Base-by-base conservation (phyloP, 2,797 vertebrate genomes). In the Semaprochilodus insignis region DNA sequence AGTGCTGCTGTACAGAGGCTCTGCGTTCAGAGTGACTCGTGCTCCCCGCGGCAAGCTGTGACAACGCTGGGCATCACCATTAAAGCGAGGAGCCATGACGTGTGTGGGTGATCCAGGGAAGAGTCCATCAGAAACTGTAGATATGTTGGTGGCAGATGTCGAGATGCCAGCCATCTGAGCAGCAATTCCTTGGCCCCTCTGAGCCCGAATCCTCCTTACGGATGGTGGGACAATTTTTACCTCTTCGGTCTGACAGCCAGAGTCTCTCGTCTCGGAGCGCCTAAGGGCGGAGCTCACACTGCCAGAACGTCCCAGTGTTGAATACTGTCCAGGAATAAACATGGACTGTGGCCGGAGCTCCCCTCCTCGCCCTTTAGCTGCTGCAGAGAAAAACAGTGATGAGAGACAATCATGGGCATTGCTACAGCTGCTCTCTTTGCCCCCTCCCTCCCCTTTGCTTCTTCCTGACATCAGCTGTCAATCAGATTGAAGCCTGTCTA, bases 241-340 rank as follows among this genome's bases (percentile, higher is more conserved):
- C 25, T 96, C 96, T 83, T 99, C 98, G 0, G 98, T 99, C 94
- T 99, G 98, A 92, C 97, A 98, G 93, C 97, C 94, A 14, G 96
- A 96, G 88, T 99, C 97, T 92, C 95, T 95, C 81, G 95, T 98
- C 62, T 93, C 94, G 0, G 94, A 97, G 72, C 92, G 94, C 55
- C 93, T 94, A 65, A 95, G 88, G 0, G 91, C 86, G 19, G 93
- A 94, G 87, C 85, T 93, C 57, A 93, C 92, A 85, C 95, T 96
- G 66, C 95, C 95, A 0, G 95, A 92, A 86, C 96, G 93, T 81
- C 95, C 97, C 87, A 99, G 88, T 0, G 96, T 97, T 62, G 96
- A 96, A 91, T 92, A 98, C 90, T 96, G 95, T 84, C 97, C 97
- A 0, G 97, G 96, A 87, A 96, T 90, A 92, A 95, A 96, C 92